Percentiles rank a stretch among this genome's conserved stretches.
These are phyloP conservation scores for Trachurus trachurus DNA, from an alignment of 2,797 vertebrate genomes.

Conservation along the genomic window DNA sequence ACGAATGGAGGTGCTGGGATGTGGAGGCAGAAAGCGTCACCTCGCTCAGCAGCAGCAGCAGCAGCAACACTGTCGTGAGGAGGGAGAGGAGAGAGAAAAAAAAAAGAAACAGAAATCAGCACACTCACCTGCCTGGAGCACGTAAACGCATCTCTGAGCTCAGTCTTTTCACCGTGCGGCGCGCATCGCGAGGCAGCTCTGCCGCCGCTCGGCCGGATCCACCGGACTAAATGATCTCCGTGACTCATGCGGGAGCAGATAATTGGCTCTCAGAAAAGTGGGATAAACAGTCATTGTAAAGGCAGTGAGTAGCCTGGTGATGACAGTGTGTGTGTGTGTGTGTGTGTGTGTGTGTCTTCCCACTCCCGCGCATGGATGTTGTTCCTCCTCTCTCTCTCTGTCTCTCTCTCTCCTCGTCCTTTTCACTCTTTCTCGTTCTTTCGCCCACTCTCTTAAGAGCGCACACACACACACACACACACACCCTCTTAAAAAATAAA, in stretches of 20 bases:
- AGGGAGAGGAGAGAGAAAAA: not conserved
- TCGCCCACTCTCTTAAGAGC: slow-evolving; percentile 9
- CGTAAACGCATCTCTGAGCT: slow-evolving; percentile 46
- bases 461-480: too few species aligned
- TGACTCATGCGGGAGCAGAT: slow-evolving; percentile 75
- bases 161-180: slow-evolving; percentile 19
- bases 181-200: slow-evolving; percentile 30
- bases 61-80: not conserved
- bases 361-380: slow-evolving; percentile 33
- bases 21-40: not conserved
- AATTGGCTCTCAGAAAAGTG: slow-evolving; percentile 82
- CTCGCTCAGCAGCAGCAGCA: not conserved
- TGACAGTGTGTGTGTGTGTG: not conserved
- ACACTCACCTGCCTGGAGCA: slow-evolving; percentile 75
- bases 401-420: not conserved
- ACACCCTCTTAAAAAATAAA: not conserved
- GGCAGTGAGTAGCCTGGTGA: slow-evolving; percentile 17
- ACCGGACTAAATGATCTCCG: slow-evolving; percentile 80
- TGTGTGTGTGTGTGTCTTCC: slow-evolving; percentile 9
- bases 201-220: slow-evolving; percentile 59
- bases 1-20: not conserved
- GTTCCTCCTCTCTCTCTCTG: not conserved
- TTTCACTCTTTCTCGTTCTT: slow-evolving; percentile 14
- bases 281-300: slow-evolving; percentile 77
- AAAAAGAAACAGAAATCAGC: not conserved